These are phyloP conservation scores for Riparia riparia DNA, from an alignment of 2,113 vertebrate genomes.

Conservation along the genomic window DNA sequence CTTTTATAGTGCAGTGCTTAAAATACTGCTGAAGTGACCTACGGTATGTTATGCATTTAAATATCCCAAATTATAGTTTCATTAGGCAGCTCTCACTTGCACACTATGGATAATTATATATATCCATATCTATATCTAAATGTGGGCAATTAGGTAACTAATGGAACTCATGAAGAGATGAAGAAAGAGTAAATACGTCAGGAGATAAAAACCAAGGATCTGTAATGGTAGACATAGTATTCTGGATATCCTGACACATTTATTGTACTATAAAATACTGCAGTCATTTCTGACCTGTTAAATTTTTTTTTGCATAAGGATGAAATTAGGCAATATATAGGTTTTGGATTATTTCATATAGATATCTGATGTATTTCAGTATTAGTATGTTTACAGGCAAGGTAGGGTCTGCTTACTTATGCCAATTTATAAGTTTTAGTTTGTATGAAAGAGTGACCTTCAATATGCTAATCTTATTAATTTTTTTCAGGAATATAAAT, in stretches of 20 bases:
- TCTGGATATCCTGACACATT: not conserved
- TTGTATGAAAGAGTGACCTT: not conserved
- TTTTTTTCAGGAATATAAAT: not conserved
- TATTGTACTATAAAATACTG: not conserved
- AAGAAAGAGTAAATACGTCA: not conserved
- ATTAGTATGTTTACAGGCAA: not conserved
- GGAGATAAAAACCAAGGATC: not conserved
- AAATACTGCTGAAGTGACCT: slow-evolving; percentile 4
- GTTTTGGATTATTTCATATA: not conserved
- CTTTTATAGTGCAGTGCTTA: not conserved
- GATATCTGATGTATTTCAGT: not conserved
- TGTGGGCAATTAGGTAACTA: not conserved
- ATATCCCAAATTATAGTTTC: not conserved
- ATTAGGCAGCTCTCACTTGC: not conserved
- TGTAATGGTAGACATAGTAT: not conserved
- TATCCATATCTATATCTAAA: not conserved
- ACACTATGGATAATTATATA: not conserved
- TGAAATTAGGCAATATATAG: not conserved
- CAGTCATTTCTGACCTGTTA: not conserved
- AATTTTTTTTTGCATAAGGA: not conserved
- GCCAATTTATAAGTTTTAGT: not conserved
- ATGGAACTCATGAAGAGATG: not conserved
- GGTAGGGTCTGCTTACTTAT: not conserved
- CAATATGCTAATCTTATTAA: not conserved
- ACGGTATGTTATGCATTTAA: not conserved